phyloP scores from a whole-genome alignment of 2,113 vertebrate species.

The Lonchura striata region DNA sequence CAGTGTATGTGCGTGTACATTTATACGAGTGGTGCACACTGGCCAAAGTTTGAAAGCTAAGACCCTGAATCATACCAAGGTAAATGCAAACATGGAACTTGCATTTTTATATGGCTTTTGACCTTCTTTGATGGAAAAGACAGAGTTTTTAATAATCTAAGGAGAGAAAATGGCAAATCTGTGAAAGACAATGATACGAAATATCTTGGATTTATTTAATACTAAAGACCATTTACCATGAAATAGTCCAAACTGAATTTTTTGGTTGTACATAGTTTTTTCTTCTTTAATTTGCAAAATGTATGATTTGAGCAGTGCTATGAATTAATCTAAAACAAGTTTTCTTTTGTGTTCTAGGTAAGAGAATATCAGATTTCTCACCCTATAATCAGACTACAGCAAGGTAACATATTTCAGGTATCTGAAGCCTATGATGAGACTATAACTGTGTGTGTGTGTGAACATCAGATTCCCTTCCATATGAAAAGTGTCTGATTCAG shows the following conservation, averaged over 20 bases:
- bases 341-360: slow-evolving; percentile 73
- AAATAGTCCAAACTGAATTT: neutral
- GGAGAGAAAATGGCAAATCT: neutral
- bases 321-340: neutral
- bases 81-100: neutral
- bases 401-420: slow-evolving; percentile 69
- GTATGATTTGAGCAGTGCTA: neutral
- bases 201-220: neutral
- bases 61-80: neutral
- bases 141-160: neutral
- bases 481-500: neutral
- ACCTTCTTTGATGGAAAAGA: neutral
- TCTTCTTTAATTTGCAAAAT: neutral
- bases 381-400: slow-evolving; percentile 49
- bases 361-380: slow-evolving; percentile 67
- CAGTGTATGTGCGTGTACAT: accelerated
- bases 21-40: neutral
- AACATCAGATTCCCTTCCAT: neutral
- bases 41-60: neutral
- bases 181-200: neutral
- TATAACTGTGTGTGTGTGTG: neutral
- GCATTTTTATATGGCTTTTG: neutral
- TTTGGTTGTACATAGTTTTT: neutral
- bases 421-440: neutral
- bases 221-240: neutral